Percentiles rank a stretch among this genome's conserved stretches.
Conservation (phyloP, 2,797 vertebrate genomes). For the Macroramphosus scolopax region DNA sequence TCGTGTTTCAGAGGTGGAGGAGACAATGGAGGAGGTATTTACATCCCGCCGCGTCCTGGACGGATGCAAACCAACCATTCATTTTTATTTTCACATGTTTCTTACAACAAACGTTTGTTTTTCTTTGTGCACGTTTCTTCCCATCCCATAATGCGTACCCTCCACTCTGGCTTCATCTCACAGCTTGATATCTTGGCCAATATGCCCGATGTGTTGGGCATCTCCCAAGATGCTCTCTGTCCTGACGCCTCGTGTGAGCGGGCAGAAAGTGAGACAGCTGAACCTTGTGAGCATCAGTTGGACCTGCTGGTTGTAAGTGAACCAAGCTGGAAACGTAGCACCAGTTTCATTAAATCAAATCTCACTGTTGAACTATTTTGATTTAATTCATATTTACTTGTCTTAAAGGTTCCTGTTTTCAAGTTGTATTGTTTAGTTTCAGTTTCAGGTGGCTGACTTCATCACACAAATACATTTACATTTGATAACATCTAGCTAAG, state of each 20-base stretch:
- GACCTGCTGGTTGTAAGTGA: constrained; percentile 81
- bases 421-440: no score
- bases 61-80: constrained; percentile 1
- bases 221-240: constrained; percentile 72
- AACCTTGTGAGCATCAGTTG: constrained; percentile 77
- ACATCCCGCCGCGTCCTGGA: background rate
- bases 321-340: background rate
- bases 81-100: constrained; percentile 17
- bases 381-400: no score
- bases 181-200: constrained; percentile 88
- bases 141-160: constrained; percentile 40
- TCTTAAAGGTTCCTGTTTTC: no score
- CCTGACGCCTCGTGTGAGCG: constrained; percentile 61
- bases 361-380: no score
- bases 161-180: constrained; percentile 36
- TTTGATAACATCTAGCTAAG: no score
- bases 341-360: no score
- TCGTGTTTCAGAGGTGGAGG: constrained; percentile 82
- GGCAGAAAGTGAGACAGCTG: constrained; percentile 61
- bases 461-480: no score
- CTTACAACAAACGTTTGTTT: constrained; percentile 17
- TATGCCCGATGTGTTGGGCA: constrained; percentile 77
- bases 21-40: constrained; percentile 91
- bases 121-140: constrained; percentile 60
- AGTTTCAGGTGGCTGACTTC: no score